Evolutionary conservation across 1,140 invertebrate species (phyloP), one percentile per base, ranked within the genome.

Genomic region (Drosophila kohkoa): DNA sequence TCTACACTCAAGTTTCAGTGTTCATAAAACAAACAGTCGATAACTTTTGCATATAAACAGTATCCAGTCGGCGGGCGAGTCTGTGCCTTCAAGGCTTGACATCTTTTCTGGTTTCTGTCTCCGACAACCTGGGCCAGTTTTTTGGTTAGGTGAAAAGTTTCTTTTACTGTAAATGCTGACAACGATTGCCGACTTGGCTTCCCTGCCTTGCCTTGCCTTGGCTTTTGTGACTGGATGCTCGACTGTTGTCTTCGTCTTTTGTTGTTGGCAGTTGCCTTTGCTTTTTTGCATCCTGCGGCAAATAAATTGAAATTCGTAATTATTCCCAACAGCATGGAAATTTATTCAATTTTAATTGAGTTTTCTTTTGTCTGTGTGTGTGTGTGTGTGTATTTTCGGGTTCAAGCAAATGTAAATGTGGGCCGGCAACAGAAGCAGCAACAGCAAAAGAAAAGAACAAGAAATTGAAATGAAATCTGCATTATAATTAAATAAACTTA

Each of bases 251-350:
- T 55, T 63, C 66, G 68, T 71, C 59, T 57, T 25, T 38, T 57
- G 32, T 57, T 75, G 32, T 41, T 65, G 51, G 48, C 32, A 45
- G 63, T 64, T 78, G 60, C 69, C 68, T 74, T 83, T 81, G 77
- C 85, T 79, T 83, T 35, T 82, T 79, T 75, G 85, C 74, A 78
- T 69, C 85, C 85, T 79, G 81, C 67, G 86, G 85, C 86, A 89
- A 89, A 85, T 89, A 89, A 88, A 89, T 89, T 90, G 86, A 89
- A 90, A 89, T 89, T 90, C 86, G 86, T 90, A 89, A 89, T 89
- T 89, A 89, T 89, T 90, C 72, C 81, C 85, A 90, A 69, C 81
- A 90, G 85, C 81, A 90, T 79, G 78, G 69, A 85, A 89, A 89
- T 89, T 81, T 89, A 90, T 90, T 90, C 81, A 75, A 82, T 89